A percentile compares a stretch with the other conserved stretches of the same genome.
Conservation (phyloP, 2,113 vertebrate species). For the Myrmecophaga tridactyla region DNA sequence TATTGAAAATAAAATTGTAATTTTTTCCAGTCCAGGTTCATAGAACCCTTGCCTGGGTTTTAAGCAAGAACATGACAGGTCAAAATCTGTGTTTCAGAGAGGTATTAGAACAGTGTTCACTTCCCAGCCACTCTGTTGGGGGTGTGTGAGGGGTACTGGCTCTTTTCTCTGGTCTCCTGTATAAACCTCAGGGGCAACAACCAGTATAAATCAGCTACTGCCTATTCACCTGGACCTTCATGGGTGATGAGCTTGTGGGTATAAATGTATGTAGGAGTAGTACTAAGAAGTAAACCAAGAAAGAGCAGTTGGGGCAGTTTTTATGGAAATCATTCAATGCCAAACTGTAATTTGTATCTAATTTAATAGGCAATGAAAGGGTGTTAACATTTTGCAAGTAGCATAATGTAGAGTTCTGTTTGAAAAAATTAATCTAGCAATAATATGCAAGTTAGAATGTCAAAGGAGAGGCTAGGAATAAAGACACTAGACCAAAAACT, state of each 20-base stretch:
- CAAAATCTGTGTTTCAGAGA: conserved; percentile 27
- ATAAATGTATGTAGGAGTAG: neutral
- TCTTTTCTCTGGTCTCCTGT: conserved; percentile 22
- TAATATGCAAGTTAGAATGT: neutral
- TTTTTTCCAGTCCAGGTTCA: neutral
- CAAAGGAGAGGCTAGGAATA: conserved; percentile 26
- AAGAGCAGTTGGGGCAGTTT: neutral
- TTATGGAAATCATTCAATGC: conserved; percentile 30
- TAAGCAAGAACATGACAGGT: conserved; percentile 14
- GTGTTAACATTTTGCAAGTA: conserved; percentile 22
- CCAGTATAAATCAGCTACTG: neutral
- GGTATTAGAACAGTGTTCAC: neutral
- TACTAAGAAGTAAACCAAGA: conserved; percentile 15
- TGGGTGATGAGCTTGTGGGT: neutral
- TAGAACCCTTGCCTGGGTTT: neutral
- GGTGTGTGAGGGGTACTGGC: neutral
- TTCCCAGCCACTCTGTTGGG: neutral
- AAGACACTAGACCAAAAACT: neutral
- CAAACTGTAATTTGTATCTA: neutral
- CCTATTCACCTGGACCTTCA: neutral
- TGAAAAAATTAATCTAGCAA: conserved; percentile 50
- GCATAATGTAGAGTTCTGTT: conserved; percentile 30
- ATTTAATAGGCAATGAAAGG: neutral
- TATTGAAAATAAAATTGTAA: conserved; percentile 2
- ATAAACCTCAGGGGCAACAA: neutral